Base-by-base conservation (phyloP, 2,888 invertebrate genomes). In the Hanleya hanleyi region DNA sequence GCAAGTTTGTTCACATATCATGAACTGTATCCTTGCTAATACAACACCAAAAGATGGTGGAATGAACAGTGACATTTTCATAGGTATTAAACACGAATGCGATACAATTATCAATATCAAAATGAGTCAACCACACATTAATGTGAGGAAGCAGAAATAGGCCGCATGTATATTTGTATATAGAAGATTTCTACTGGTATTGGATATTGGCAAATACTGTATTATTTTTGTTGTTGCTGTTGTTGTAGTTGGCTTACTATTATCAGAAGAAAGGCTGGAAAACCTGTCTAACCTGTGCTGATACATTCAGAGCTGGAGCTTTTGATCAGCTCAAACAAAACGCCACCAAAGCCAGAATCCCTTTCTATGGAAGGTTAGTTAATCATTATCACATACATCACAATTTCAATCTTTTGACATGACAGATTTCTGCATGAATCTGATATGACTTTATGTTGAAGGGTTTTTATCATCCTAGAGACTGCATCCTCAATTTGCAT, bases 251-350 rank as follows among this genome's bases (percentile, higher is more conserved):
- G 87, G 99, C 99, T 26, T 99, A 99, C 92, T 96, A 98, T 91
- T 99, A 99, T 91, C 94, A 98, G 90, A 96, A 97, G 89, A 99
- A 99, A 91, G 98, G 98, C 86, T 99, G 99, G 99, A 99, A 99
- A 91, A 97, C 98, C 33, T 97, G 97, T 89, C 92, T 99, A 67
- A 98, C 99, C 38, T 99, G 99, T 92, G 99, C 99, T 5, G 99
- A 99, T 91, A 99, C 99, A 65, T 99, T 99, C 92, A 94, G 99
- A 92, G 99, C 99, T 85, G 99, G 99, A 91, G 99, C 99, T 76
- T 99, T 99, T 88, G 99, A 99, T 92, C 99, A 99, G 92, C 94
- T 99, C 75, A 99, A 99, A 93, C 99, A 99, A 91, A 99, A 98
- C 92, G 98, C 98, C 86, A 98, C 98, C 22, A 98, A 98, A 92